phyloP scores from a whole-genome alignment of 30 jellyfish, hydroid and myxozoan genomes.

The Aurelia sp. region DNA sequence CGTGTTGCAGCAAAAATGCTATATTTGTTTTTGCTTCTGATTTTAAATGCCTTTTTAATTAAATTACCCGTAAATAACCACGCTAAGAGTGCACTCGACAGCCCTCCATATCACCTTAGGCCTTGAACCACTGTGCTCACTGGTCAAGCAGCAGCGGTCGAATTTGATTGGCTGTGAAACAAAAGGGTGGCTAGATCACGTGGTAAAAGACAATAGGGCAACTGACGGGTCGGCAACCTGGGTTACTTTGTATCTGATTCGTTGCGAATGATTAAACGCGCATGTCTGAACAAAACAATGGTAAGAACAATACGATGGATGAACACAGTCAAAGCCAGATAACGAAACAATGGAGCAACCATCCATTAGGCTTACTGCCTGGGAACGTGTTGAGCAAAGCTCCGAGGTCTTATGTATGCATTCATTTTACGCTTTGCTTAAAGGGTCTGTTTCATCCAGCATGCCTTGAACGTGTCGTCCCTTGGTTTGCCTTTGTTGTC shows the following conservation, averaged over 20 bases:
- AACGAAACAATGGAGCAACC: too few species aligned
- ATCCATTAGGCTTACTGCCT: neutral
- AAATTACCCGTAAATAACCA: constrained; percentile 4
- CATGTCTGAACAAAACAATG: constrained; percentile 5
- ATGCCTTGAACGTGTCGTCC: too few species aligned
- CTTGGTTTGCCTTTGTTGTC: too few species aligned
- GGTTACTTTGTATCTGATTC: neutral
- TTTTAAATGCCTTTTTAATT: neutral
- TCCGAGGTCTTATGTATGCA: too few species aligned
- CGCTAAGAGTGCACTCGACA: constrained; percentile 20
- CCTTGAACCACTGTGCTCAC: constrained; percentile 58
- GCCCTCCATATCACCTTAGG: constrained; percentile 55
- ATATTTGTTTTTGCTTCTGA: neutral
- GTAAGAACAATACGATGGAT: neutral
- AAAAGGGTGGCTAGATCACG: constrained; percentile 10
- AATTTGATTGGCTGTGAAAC: constrained; percentile 34
- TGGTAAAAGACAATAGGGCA: constrained; percentile 9
- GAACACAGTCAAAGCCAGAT: too few species aligned
- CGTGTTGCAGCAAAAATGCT: neutral
- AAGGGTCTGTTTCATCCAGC: too few species aligned
- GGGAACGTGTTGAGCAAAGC: too few species aligned
- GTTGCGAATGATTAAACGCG: neutral
- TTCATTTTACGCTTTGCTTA: too few species aligned
- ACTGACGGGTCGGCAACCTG: constrained; percentile 5
- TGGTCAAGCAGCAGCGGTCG: constrained; percentile 24